Conservation (phyloP, 2,888 invertebrate genomes). For the Caenorhabditis macrosperma region DNA sequence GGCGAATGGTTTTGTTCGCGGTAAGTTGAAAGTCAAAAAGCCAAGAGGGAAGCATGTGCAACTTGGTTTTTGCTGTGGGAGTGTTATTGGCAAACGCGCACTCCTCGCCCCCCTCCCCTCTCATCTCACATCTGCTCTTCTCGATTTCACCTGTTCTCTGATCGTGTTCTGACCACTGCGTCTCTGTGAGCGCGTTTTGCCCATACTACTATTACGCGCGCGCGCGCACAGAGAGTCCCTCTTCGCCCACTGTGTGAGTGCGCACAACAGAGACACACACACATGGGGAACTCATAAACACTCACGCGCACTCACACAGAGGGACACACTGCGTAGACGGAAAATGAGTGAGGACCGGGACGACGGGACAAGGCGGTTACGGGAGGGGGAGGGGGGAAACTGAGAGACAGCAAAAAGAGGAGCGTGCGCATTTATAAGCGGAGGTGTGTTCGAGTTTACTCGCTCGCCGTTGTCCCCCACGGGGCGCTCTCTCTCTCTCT, state of each 20-base stretch:
- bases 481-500: background rate
- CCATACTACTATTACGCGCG: constrained; percentile 41
- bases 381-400: background rate
- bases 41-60: constrained; percentile 21
- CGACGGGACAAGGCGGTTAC: background rate
- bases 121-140: constrained; percentile 50
- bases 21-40: background rate
- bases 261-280: constrained; percentile 8
- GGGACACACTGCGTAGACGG: background rate
- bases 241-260: constrained; percentile 2
- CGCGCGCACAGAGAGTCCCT: background rate
- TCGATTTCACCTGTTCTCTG: constrained; percentile 59
- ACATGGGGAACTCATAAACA: constrained; percentile 42
- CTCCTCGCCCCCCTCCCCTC: constrained; percentile 3
- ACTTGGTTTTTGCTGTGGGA: constrained; percentile 51
- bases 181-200: constrained; percentile 13
- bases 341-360: background rate
- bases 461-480: background rate
- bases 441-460: constrained; percentile 45
- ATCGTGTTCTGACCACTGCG: constrained; percentile 46
- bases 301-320: constrained; percentile 21
- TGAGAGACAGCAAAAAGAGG: background rate
- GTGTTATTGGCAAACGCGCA: constrained; percentile 55
- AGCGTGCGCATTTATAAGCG: constrained; percentile 18
- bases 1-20: no score